Conservation (phyloP, 2,888 invertebrate genomes). For the Lamellibrachia columna region DNA sequence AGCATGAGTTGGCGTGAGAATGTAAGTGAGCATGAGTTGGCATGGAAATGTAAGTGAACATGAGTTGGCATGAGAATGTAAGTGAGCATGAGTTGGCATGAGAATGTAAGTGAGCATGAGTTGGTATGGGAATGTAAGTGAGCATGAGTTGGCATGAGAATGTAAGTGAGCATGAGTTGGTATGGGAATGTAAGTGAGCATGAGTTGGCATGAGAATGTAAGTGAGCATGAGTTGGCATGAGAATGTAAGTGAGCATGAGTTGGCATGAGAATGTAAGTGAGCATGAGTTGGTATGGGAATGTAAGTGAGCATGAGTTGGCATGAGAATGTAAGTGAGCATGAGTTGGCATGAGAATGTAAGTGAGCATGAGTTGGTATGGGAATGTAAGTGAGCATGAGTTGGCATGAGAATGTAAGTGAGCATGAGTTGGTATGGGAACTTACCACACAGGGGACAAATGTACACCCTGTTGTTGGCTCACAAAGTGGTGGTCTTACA, state of each 20-base stretch:
- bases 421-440: background rate
- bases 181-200: background rate
- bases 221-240: no score
- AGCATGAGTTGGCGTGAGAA: background rate
- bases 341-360: background rate
- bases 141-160: background rate
- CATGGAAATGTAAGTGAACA: background rate
- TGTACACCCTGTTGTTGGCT: background rate
- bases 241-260: background rate
- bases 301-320: background rate
- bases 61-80: background rate
- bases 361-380: background rate
- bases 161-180: no score
- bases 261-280: no score
- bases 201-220: no score
- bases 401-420: background rate
- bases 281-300: no score
- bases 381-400: no score
- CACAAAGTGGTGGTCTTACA: background rate
- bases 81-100: background rate
- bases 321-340: no score
- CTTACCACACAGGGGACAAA: background rate
- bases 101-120: background rate
- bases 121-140: background rate
- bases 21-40: background rate